Conservation (phyloP, 1,140 invertebrate genomes). For the Charaxes varanes region DNA sequence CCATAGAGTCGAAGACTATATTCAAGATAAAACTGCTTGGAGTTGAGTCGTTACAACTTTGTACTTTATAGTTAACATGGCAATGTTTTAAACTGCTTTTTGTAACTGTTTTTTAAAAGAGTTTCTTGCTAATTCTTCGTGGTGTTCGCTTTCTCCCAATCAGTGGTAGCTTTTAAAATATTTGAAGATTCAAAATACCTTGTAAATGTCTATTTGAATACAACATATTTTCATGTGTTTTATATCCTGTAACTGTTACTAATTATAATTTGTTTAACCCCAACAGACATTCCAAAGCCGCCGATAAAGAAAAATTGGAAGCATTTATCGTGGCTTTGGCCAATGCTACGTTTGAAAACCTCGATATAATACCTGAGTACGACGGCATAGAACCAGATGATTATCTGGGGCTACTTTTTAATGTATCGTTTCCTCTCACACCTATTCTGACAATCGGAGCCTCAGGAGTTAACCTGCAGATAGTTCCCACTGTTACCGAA, state of each 20-base stretch:
- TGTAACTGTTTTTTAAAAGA: too few species aligned
- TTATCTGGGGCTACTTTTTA: constrained; percentile 74
- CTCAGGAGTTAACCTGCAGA: constrained; percentile 60
- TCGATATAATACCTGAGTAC: constrained; percentile 72
- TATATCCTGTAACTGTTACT: not conserved
- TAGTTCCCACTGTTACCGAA: constrained; percentile 77
- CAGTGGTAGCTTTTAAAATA: too few species aligned
- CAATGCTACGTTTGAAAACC: constrained; percentile 75
- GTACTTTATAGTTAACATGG: too few species aligned
- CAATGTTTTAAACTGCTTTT: too few species aligned
- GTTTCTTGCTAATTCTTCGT: too few species aligned
- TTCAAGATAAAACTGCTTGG: too few species aligned
- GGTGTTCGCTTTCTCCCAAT: too few species aligned
- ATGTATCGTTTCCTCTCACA: constrained; percentile 73
- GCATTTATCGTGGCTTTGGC: constrained; percentile 74
- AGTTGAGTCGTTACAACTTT: too few species aligned
- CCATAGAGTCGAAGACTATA: not conserved
- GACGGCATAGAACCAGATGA: constrained; percentile 65
- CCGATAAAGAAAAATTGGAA: constrained; percentile 69
- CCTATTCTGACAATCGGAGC: constrained; percentile 75
- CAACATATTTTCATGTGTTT: too few species aligned
- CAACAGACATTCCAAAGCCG: constrained; percentile 50
- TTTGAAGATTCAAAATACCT: too few species aligned
- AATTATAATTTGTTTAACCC: constrained; percentile 3
- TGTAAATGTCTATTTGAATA: too few species aligned